These are phyloP conservation scores for Linnaemya tessellans DNA, from an alignment of 2,888 invertebrate species.

Conservation along the genomic window DNA sequence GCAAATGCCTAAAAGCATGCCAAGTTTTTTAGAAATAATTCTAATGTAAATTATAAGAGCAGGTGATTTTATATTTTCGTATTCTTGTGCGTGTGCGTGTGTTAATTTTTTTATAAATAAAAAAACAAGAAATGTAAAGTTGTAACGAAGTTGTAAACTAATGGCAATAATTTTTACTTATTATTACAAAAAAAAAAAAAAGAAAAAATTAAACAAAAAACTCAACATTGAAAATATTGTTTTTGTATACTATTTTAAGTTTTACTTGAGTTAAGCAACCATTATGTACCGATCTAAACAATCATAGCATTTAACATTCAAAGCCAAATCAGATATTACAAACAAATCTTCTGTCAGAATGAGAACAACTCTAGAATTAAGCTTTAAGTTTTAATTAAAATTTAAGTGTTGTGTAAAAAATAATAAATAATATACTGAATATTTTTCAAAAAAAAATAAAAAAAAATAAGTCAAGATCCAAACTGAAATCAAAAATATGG, in stretches of 20 bases:
- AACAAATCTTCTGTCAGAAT: conserved; percentile 14
- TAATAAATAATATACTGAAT: neutral
- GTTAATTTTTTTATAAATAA: neutral
- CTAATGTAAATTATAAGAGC: neutral
- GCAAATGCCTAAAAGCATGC: conserved; percentile 24
- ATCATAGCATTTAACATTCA: conserved; percentile 56
- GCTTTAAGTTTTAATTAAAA: conserved; percentile 2
- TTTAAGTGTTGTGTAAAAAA: conserved; percentile 56
- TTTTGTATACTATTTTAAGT: conserved; percentile 28
- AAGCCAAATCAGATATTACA: conserved; percentile 7
- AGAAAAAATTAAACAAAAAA: neutral
- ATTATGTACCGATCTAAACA: conserved; percentile 36
- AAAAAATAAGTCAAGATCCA: neutral
- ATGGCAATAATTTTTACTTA: conserved; percentile 80
- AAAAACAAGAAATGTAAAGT: neutral
- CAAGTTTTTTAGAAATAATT: neutral
- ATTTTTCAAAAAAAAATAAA: conserved; percentile 10
- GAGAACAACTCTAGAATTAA: neutral
- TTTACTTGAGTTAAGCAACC: conserved; percentile 18
- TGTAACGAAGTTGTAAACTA: conserved; percentile 79
- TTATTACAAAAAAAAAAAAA: conserved; percentile 65
- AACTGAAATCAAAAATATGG: neutral
- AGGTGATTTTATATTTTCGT: neutral
- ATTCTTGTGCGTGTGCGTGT: neutral
- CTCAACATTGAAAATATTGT: neutral